Conservation (phyloP, 1,140 invertebrate genomes). For the Oedothorax gibbosus region DNA sequence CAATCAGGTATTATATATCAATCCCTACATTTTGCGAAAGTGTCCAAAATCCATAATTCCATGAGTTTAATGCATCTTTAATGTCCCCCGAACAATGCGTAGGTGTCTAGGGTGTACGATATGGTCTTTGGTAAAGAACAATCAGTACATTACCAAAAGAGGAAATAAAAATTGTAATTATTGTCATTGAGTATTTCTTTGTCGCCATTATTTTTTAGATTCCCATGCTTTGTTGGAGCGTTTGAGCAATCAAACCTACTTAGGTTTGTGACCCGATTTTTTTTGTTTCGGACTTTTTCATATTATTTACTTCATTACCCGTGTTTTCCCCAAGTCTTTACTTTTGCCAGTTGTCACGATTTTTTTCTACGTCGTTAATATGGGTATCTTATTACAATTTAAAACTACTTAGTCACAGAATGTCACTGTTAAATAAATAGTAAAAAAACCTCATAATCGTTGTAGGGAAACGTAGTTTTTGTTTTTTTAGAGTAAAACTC, state of each 20-base stretch:
- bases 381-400: constrained; percentile 44
- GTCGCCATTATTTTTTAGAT: constrained; percentile 23
- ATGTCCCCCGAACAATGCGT: not conserved
- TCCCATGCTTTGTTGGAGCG: constrained; percentile 47
- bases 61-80: constrained; percentile 22
- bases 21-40: too few species aligned
- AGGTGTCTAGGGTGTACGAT: not conserved
- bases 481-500: too few species aligned
- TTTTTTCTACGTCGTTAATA: constrained; percentile 15
- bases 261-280: constrained; percentile 35
- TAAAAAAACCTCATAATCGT: not conserved
- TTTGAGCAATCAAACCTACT: constrained; percentile 37
- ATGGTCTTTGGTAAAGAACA: constrained; percentile 8
- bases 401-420: constrained; percentile 39
- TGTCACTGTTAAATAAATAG: constrained; percentile 10
- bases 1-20: too few species aligned
- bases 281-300: not conserved
- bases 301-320: constrained; percentile 3
- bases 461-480: too few species aligned
- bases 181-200: constrained; percentile 30
- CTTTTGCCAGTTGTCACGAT: constrained; percentile 8
- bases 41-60: too few species aligned
- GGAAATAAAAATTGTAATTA: constrained; percentile 50
- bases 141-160: not conserved
- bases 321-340: not conserved